Base-by-base conservation (phyloP, 2,888 invertebrate species). In the Ommatoiulus sabulosus region DNA sequence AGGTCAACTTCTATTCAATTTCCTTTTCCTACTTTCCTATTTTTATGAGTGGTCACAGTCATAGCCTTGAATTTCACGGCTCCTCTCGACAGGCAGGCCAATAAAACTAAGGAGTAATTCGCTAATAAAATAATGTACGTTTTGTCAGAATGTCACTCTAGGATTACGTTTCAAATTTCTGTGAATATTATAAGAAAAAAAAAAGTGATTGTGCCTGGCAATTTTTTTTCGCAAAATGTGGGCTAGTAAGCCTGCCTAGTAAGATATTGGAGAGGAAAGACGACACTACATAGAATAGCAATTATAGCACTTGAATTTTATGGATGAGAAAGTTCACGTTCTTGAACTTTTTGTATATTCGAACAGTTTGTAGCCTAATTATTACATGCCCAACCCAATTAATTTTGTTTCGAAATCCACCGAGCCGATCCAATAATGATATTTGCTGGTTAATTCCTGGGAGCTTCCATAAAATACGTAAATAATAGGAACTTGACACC, bases 111-210 rank as follows among this genome's bases (percentile, higher is more conserved):
- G 6, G 5, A 6, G 3, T n/a, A 5, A 63, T 63, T 63, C 15
- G 10, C 52, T 17, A n/a, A 63, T 63, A 63, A 63, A 63, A 4
- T n/a, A n/a, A n/a, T n/a, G n/a, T n/a, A n/a, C 6, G 20, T 15
- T 15, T 3, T 15, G 52, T 15, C 15, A 52, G 52, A 52, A 63
- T 63, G 2, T 63, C n/a, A 17, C 17, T 17, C n/a, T 6, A 63
- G n/a, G n/a, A 63, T 63, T 63, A n/a, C n/a, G n/a, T 63, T 63
- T 63, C 63, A 63, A 63, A 63, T 63, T 63, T n/a, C 17, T 63
- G 63, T 63, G 57, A 15, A 15, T 15, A 57, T 57, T n/a, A n/a
- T n/a, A 4, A 57, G 57, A 57, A 57, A 57, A 57, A 57, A 57
- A 15, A 5, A 10, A 46, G 10, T 57, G 17, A 57, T 57, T 57